phyloP scores from a whole-genome alignment of 2,113 vertebrate genomes.

The Tupaia chinensis region DNA sequence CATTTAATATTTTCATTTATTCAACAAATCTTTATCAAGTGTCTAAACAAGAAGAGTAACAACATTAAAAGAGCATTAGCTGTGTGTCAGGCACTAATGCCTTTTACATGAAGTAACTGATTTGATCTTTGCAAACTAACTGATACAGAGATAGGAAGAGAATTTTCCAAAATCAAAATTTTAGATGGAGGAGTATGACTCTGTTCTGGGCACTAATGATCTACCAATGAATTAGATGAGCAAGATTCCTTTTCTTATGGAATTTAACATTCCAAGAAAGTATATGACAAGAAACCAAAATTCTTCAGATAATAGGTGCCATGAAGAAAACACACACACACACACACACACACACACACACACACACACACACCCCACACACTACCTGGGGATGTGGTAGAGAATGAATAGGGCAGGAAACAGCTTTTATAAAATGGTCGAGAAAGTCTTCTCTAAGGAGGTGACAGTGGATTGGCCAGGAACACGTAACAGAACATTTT shows the following conservation, averaged over 20 bases:
- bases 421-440: background rate
- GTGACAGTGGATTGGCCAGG: background rate
- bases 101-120: background rate
- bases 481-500: background rate
- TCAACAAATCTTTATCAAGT: background rate
- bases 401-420: background rate
- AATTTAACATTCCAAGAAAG: background rate
- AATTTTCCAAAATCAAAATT: background rate
- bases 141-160: background rate
- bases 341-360: background rate
- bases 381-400: background rate
- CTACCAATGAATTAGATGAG: background rate
- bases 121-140: background rate
- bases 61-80: conserved; percentile 13
- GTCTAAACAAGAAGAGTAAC: background rate
- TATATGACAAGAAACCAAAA: background rate
- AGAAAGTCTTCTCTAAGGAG: background rate
- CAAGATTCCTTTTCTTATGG: background rate
- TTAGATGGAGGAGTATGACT: background rate
- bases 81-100: background rate
- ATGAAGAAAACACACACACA: background rate
- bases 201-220: background rate
- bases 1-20: conserved; percentile 8
- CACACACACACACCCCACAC: too few species aligned
- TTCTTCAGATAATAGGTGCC: background rate